A percentile compares a stretch with the other conserved stretches of the same genome.
These are phyloP conservation scores for Xiphias gladius DNA, from an alignment of 2,113 vertebrate genomes.

Conservation along the genomic window DNA sequence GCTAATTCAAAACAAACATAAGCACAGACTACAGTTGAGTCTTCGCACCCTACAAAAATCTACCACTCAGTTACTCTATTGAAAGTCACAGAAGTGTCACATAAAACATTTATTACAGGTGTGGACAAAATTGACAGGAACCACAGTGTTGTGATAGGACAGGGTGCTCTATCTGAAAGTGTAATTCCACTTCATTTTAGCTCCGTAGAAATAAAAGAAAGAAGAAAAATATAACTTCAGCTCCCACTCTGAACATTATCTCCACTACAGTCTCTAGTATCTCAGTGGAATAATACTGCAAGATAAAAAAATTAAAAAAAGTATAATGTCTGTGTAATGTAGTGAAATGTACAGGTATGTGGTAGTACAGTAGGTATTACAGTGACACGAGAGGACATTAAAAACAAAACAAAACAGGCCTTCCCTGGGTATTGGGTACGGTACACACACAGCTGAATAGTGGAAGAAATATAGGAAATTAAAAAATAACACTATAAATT, in stretches of 20 bases:
- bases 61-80: not conserved
- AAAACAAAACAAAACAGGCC: too few species aligned
- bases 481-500: not conserved
- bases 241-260: not conserved
- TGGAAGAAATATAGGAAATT: not conserved
- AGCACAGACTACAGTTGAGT: constrained; percentile 1
- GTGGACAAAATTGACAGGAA: not conserved
- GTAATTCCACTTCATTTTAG: too few species aligned
- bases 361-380: not conserved
- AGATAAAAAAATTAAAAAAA: not conserved
- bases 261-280: not conserved
- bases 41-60: not conserved
- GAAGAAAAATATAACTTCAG: not conserved
- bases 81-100: constrained; percentile 5
- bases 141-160: not conserved
- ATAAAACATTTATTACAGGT: not conserved
- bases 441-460: not conserved
- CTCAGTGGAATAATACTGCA: not conserved
- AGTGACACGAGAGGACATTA: too few species aligned
- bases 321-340: not conserved
- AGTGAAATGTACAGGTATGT: not conserved
- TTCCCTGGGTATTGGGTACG: too few species aligned
- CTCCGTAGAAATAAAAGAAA: too few species aligned
- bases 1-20: constrained; percentile 24
- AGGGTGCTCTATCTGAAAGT: not conserved